Conservation (phyloP, 2,113 vertebrate genomes). For the Melanocharis versteri region DNA sequence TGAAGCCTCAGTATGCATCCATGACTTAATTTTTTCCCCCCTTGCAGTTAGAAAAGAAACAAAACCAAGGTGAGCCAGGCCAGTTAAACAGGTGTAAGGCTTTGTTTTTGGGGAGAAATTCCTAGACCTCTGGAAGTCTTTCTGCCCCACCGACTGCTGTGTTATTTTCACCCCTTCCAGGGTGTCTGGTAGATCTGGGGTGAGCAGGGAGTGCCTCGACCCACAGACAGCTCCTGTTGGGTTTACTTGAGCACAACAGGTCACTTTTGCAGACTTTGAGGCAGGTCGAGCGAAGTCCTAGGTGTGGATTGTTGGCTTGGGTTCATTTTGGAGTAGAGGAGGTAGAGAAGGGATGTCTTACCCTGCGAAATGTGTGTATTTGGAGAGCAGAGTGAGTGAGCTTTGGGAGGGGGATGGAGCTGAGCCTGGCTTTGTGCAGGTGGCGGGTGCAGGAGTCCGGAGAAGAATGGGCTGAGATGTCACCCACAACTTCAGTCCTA, state of each 20-base stretch:
- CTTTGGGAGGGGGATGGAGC: accelerated
- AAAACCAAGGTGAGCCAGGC: background rate
- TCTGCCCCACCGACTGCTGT: background rate
- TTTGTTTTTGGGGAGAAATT: background rate
- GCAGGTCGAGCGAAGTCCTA: background rate
- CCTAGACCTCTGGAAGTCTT: background rate
- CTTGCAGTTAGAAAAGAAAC: background rate
- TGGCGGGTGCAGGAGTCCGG: background rate
- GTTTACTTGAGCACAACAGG: background rate
- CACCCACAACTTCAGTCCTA: background rate
- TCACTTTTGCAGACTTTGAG: background rate
- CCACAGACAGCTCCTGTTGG: accelerated
- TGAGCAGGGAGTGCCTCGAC: background rate
- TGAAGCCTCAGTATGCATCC: background rate
- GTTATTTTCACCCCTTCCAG: background rate
- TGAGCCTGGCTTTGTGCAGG: background rate
- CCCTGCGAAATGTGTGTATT: background rate
- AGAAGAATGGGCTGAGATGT: background rate
- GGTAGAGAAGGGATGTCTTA: background rate
- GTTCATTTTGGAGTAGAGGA: background rate
- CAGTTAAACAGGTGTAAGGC: background rate
- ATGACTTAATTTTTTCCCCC: background rate
- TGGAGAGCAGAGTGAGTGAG: background rate
- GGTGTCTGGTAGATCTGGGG: background rate
- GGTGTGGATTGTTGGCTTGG: background rate